Evolutionary conservation across 1,140 invertebrate species (phyloP).

Genomic region (Drosophila dunni): DNA sequence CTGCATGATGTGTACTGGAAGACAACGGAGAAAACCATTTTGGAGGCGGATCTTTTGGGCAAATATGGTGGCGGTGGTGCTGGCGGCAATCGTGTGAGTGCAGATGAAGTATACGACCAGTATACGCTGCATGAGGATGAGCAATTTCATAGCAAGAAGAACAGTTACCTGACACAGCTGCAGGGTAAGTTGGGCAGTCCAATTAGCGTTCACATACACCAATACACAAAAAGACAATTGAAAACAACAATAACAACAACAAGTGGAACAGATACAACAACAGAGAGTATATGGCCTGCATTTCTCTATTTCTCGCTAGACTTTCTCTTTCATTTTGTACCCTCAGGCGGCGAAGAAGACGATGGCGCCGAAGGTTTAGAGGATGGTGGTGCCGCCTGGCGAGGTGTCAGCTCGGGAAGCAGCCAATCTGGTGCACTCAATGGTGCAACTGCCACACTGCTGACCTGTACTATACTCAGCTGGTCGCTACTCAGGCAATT

Average conservation of each 20-base stretch:
- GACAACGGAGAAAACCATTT: slow-evolving; percentile 86
- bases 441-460: slow-evolving; percentile 47
- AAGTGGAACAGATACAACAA: slow-evolving; percentile 29
- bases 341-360: slow-evolving; percentile 81
- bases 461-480: slow-evolving; percentile 58
- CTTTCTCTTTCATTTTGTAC: slow-evolving; percentile 75
- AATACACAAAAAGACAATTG: slow-evolving; percentile 17
- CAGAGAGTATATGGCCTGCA: slow-evolving; percentile 67
- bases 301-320: slow-evolving; percentile 80
- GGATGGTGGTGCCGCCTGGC: slow-evolving; percentile 73
- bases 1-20: slow-evolving; percentile 87
- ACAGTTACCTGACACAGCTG: slow-evolving; percentile 82
- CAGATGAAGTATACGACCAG: slow-evolving; percentile 80
- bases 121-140: slow-evolving; percentile 78
- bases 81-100: slow-evolving; percentile 66
- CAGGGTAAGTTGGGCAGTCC: slow-evolving; percentile 75
- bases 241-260: slow-evolving; percentile 12
- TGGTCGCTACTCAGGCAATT: slow-evolving; percentile 72
- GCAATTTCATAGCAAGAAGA: slow-evolving; percentile 75
- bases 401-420: slow-evolving; percentile 51
- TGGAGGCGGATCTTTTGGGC: slow-evolving; percentile 85
- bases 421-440: slow-evolving; percentile 45
- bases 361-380: slow-evolving; percentile 65
- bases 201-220: slow-evolving; percentile 58
- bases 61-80: slow-evolving; percentile 49